Percentiles rank a stretch among this genome's conserved stretches.
These are phyloP conservation scores for Aethes cnicana DNA, from an alignment of 2,888 invertebrate species.

Conservation along the genomic window DNA sequence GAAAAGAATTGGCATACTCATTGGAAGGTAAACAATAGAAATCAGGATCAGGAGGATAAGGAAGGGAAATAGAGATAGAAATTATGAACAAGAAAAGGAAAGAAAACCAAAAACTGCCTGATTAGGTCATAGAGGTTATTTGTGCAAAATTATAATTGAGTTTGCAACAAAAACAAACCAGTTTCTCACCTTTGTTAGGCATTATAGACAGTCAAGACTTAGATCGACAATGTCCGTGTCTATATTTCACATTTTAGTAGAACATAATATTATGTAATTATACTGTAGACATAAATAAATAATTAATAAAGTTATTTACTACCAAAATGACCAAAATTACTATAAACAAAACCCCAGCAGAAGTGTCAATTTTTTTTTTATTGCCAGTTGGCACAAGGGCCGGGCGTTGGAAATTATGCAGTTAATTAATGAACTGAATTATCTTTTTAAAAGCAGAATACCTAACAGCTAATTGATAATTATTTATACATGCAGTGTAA, in stretches of 20 bases:
- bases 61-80: too few relatives aligned
- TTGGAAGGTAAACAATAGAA: too few relatives aligned
- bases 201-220: slow-evolving; percentile 33
- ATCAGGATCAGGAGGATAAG: too few relatives aligned
- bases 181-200: slow-evolving; percentile 51
- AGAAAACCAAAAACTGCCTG: too few relatives aligned
- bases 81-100: too few relatives aligned
- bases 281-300: neutral
- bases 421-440: too few relatives aligned
- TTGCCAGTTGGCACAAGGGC: neutral
- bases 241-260: slow-evolving; percentile 4
- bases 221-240: neutral
- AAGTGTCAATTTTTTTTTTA: slow-evolving; percentile 16
- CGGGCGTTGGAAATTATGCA: too few relatives aligned
- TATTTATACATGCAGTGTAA: too few relatives aligned
- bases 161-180: slow-evolving; percentile 1
- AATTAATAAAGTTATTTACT: slow-evolving; percentile 14
- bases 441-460: too few relatives aligned
- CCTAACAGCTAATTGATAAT: too few relatives aligned
- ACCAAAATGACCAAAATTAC: too few relatives aligned
- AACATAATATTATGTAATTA: neutral
- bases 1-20: too few relatives aligned
- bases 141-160: neutral
- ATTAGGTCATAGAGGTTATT: neutral
- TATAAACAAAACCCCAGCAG: slow-evolving; percentile 19